Percentiles rank a stretch among this genome's conserved stretches.
Evolutionary conservation across 2,113 vertebrate genomes (phyloP).

Genomic region (Puma concolor): DNA sequence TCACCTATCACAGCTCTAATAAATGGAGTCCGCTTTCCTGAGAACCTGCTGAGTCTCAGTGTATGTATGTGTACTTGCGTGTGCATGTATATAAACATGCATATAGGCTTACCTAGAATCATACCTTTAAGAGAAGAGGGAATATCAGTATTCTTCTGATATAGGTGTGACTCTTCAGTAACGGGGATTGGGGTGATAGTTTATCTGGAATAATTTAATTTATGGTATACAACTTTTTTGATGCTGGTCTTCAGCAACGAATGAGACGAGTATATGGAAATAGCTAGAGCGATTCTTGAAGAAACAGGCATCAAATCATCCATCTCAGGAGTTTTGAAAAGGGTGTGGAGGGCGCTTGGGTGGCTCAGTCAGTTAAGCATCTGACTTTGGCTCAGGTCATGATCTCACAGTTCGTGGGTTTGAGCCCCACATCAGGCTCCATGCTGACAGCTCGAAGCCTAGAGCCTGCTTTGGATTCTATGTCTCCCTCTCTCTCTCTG

Average conservation of each 20-base stretch:
- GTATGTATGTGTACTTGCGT: accelerated
- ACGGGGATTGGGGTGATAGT: neutral
- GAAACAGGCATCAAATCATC: neutral
- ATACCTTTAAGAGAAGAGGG: neutral
- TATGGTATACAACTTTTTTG: neutral
- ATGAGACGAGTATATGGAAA: neutral
- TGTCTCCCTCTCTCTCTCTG: too few relatives aligned
- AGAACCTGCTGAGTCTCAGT: neutral
- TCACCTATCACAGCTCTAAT: neutral
- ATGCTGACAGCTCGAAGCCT: too few relatives aligned
- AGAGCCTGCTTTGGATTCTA: too few relatives aligned
- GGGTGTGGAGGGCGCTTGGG: neutral
- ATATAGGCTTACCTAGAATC: neutral
- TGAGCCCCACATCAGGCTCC: too few relatives aligned
- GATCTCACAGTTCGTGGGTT: too few relatives aligned
- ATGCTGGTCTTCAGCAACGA: neutral
- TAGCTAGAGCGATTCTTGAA: neutral
- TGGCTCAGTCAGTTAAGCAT: too few relatives aligned
- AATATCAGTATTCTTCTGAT: neutral
- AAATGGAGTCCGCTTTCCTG: neutral
- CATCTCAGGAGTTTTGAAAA: neutral
- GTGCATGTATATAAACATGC: neutral
- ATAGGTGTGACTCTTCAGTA: neutral
- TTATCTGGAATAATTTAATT: neutral
- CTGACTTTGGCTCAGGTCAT: too few relatives aligned